A percentile compares a stretch with the other conserved stretches of the same genome.
phyloP scores from a whole-genome alignment of 2,888 invertebrate species.

The Ariolimax columbianus region DNA sequence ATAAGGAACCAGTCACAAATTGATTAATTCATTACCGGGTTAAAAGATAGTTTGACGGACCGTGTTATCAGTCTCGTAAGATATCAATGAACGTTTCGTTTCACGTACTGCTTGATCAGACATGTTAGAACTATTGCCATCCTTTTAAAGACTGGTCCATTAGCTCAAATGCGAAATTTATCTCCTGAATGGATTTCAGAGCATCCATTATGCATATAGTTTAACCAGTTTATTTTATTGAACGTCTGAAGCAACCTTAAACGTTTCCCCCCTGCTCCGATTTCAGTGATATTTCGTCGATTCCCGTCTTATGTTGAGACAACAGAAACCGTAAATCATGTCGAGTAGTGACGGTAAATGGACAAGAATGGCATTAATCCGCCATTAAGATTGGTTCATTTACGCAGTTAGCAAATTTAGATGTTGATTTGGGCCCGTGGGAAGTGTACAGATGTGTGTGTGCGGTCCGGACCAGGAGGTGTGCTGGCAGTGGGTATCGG shows the following conservation, averaged over 20 bases:
- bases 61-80: too few species aligned
- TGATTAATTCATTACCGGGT: too few species aligned
- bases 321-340: slow-evolving; percentile 21
- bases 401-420: slow-evolving; percentile 18
- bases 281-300: background rate
- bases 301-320: slow-evolving; percentile 11
- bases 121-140: background rate
- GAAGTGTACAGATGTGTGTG: slow-evolving; percentile 5
- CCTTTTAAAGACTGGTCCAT: background rate
- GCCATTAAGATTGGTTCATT: background rate
- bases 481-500: background rate
- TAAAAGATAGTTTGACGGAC: too few species aligned
- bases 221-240: background rate
- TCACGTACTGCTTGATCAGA: background rate
- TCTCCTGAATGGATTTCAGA: background rate
- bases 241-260: background rate
- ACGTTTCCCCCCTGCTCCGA: background rate
- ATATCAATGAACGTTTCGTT: too few species aligned
- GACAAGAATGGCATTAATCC: slow-evolving; percentile 30
- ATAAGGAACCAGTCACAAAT: too few species aligned
- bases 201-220: slow-evolving; percentile 14
- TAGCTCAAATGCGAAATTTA: background rate
- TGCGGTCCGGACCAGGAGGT: background rate
- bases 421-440: slow-evolving; percentile 22
- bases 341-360: slow-evolving; percentile 17